Conservation (phyloP, 2,888 invertebrate genomes). For the Cryptocephalus moraei region DNA sequence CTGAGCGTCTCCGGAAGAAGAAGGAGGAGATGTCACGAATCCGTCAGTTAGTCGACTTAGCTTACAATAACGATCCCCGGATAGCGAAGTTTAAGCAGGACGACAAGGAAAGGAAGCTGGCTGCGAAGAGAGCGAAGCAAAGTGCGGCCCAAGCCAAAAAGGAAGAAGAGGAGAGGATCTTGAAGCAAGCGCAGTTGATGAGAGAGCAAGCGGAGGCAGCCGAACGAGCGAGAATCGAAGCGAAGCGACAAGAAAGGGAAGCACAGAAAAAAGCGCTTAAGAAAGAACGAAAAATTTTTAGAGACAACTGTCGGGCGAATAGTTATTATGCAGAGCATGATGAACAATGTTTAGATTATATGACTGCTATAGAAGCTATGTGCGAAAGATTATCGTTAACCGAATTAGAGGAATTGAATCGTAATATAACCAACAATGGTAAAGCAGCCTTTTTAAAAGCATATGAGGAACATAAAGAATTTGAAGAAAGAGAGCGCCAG, state of each 20-base stretch:
- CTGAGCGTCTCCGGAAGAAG: slow-evolving; percentile 81
- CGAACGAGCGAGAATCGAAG: slow-evolving; percentile 72
- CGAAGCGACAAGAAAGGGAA: slow-evolving; percentile 76
- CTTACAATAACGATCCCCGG: slow-evolving; percentile 89
- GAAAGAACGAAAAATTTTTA: slow-evolving; percentile 72
- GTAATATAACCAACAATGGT: slow-evolving; percentile 54
- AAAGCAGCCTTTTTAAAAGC: slow-evolving; percentile 56
- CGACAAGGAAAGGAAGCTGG: slow-evolving; percentile 82
- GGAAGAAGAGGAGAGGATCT: slow-evolving; percentile 71
- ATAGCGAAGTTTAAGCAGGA: slow-evolving; percentile 88
- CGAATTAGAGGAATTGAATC: slow-evolving; percentile 70
- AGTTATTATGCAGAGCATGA: slow-evolving; percentile 69
- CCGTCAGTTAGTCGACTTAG: slow-evolving; percentile 82
- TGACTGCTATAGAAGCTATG: slow-evolving; percentile 87
- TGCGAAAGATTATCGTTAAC: slow-evolving; percentile 67
- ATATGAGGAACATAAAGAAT: slow-evolving; percentile 60
- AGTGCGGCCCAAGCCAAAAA: slow-evolving; percentile 71
- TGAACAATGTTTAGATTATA: slow-evolving; percentile 64
- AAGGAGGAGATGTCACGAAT: slow-evolving; percentile 96
- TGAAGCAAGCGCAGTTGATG: slow-evolving; percentile 61
- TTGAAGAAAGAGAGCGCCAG: slow-evolving; percentile 67
- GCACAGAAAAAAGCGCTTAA: slow-evolving; percentile 75
- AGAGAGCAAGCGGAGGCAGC: slow-evolving; percentile 72
- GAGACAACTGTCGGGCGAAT: slow-evolving; percentile 70
- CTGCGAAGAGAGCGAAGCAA: slow-evolving; percentile 79